phyloP scores from a whole-genome alignment of 2,888 invertebrate species.

The Hirudinaria manillensis region DNA sequence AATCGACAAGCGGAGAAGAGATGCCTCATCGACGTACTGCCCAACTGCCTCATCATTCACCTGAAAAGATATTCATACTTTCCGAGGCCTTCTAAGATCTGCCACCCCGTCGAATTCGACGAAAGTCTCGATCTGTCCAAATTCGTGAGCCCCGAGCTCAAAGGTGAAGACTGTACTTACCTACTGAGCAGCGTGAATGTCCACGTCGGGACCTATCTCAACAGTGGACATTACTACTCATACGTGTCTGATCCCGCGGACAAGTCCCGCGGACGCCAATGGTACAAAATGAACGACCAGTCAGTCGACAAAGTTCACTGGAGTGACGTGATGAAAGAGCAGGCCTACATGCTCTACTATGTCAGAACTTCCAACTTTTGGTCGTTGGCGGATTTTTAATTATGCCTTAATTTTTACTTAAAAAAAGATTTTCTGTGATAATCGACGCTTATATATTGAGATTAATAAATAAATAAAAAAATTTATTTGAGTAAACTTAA shows the following conservation, averaged over 20 bases:
- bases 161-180: not conserved
- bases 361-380: no score
- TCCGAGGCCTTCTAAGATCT: not conserved
- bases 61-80: conserved; percentile 8
- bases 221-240: conserved; percentile 17
- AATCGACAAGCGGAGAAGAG: conserved; percentile 17
- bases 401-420: no score
- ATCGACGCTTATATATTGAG: no score
- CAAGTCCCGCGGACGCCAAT: not conserved
- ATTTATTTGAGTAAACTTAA: no score
- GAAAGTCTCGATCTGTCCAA: not conserved
- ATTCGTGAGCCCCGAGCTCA: conserved; percentile 5
- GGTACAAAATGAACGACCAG: conserved; percentile 15
- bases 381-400: no score
- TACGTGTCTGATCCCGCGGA: conserved; percentile 10
- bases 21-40: conserved; percentile 2
- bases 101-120: not conserved
- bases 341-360: no score
- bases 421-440: no score
- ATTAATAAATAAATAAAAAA: no score
- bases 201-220: conserved; percentile 6
- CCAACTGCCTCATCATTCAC: conserved; percentile 12
- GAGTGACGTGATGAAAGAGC: no score
- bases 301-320: no score
- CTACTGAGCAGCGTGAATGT: conserved; percentile 5